Base-by-base conservation (phyloP, 2,888 invertebrate species). In the Alloplasta piceator region DNA sequence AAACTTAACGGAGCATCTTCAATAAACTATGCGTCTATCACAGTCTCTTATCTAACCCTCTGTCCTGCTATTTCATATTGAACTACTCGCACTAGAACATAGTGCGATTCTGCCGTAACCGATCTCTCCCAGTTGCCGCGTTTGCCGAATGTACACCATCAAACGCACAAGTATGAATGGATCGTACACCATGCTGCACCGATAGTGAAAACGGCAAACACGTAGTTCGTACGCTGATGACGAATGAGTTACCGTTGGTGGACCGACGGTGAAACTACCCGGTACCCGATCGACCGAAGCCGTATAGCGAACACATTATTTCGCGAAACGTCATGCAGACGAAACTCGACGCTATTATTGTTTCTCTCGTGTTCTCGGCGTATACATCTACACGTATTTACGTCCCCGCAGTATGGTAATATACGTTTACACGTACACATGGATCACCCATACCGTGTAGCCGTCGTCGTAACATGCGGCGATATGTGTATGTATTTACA, bases 1-100 rank as follows among this genome's bases (percentile, higher is more conserved):
- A 71, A 82, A 80, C 78, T 83, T 83, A 84, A 83, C 75, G 80
- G 84, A 67, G 78, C 71, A 70, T 75, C 74, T 67, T 16, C 64
- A 55, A 46, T 14, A 10, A 66, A 74, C 64, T 80, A 55, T 43
- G 43, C 55, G 55, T 16, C 43, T 60, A 71, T 67, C 41, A 14
- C 52, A 64, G 26, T 63, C 16, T 36, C 26, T 36, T 38, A 43
- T 61, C 61, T 43, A 38, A 12, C 16, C 41, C 38, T n/a, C 46
- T 10, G 10, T 41, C 7, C 0, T 36, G 9, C 41, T 38, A 6
- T 41, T 5, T 46, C 26, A 5, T 36, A 36, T 50, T 41, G 10
- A 16, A 46, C 36, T n/a, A 5, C 12, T 48, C 38, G 12, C 60
- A 60, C 41, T 41, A 41, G 41, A 60, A 36, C 36, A 64, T 64